Evolutionary conservation across 2,113 vertebrate species (phyloP), one percentile per base, ranked within the genome.

Genomic region (Crocuta crocuta): DNA sequence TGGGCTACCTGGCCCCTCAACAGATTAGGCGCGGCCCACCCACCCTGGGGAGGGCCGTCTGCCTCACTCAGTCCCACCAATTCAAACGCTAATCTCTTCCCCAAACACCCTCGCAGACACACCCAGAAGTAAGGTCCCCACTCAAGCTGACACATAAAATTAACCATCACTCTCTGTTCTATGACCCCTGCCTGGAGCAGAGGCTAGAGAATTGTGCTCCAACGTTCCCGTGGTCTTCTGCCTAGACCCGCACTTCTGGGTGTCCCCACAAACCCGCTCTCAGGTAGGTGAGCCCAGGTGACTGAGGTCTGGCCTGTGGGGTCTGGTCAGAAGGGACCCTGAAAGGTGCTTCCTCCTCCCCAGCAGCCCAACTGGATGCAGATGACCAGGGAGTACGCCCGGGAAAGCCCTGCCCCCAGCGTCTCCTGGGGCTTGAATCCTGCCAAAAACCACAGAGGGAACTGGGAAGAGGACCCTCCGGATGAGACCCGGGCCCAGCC

Each of bases 371-470:
- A 2, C 17, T 6, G 12, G 17, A 33, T 2, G 17, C 4, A 73
- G 35, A 10, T 1, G 12, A 23, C 5, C 45, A 12, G 23, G 23
- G 35, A n/a, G 73, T 31, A 21, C 24, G 33, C 12, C 0, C 0
- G 17, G 39, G 35, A 50, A 21, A 53, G 28, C 43, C 31, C 53
- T 31, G 21, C 2, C 82, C 19, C 58, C 53, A 53, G 5, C n/a
- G 26, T 4, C 76, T 63, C 10, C 0, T 3, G n/a, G n/a, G n/a
- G 53, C 21, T 16, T 4, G n/a, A 43, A 10, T 48, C 50, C 33
- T 50, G 15, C 50, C 2, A 12, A 10, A 1, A 7, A 4, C 10
- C 19, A 3, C 0, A 0, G 26, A 7, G 12, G 16, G 71, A 81
- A 53, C 11, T 26, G 21, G 33, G 33, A 39, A 16, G 78, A 26